Evolutionary conservation across 2,888 invertebrate genomes (phyloP), one percentile per base, ranked within the genome.

Genomic region (Corythucha ciliata): DNA sequence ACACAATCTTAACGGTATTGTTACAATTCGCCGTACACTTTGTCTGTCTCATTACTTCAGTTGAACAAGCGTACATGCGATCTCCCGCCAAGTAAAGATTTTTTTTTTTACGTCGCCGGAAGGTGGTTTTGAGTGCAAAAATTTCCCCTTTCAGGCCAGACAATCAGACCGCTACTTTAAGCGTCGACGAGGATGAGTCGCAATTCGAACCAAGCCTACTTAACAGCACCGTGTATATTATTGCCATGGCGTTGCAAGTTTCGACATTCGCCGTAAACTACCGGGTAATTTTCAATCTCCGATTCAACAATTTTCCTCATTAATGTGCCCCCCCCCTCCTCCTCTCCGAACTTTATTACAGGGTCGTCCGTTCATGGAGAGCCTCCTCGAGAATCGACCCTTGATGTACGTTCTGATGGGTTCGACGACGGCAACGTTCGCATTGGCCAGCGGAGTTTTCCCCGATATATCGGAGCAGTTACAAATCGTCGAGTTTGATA

Each of bases 331-430:
- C n/a, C n/a, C n/a, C n/a, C n/a, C n/a, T n/a, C n/a, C n/a, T n/a
- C n/a, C n/a, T n/a, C n/a, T n/a, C n/a, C n/a, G n/a, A n/a, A n/a
- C n/a, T n/a, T n/a, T 4, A 12, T 47, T 52, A 10, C 41, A 96
- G 94, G 98, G 98, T 5, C 85, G 91, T 68, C 98, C 98, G 2
- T 99, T 91, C 67, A 99, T 99, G 98, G 96, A 97, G 69, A 89
- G 92, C 64, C 72, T 99, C 46, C 73, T 74, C 39, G 89, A 93
- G 68, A 98, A 99, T 72, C 86, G 84, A 66, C 82, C 92, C 3
- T 74, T 99, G 58, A 70, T 97, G 64, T 94, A 90, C 73, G 93
- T 94, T 65, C 78, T 98, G 57, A 60, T 89, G 54, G 74, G 83
- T 57, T 91, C 94, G 5, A 83, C 84, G 24, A 78, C 78, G 25